Base-by-base conservation (phyloP, 64 coral and sea anemone genomes). In the Stylophora pistillata region DNA sequence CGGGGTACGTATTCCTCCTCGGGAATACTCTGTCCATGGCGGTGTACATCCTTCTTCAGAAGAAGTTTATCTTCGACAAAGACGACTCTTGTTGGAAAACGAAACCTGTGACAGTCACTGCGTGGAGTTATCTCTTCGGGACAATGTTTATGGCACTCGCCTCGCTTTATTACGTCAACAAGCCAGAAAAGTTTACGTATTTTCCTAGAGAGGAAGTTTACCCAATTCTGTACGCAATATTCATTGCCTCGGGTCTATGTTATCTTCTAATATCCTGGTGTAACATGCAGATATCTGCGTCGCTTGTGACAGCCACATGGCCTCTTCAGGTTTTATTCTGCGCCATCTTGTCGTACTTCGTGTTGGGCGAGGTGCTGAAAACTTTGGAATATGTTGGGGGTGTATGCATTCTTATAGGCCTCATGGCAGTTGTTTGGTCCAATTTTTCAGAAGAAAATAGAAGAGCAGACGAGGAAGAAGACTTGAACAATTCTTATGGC, bases 251-350 rank as follows among this genome's bases (percentile, higher is more conserved):
- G 1, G 33, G 86, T 13, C 32, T 95, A 1, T 95, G 94, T 69
- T 95, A 95, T 63, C 59, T 95, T 53, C 61, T 95, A 62, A 95
- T 95, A 25, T 89, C 94, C 17, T 95, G 94, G 94, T 92, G 94
- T 32, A 95, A 95, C 59, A 95, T 95, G 94, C 90, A 95, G 64
- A 89, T 95, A 30, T 95, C 86, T 33, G 89, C 94, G 11, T 91
- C 90, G 4, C 31, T 92, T 29, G 94, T 95, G n/a, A 95, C 94
- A 79, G 94, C 94, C 0, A 95, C 94, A 31, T 95, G 94, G 90
- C 94, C 94, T 52, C 55, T 95, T 13, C 94, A 95, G 73, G 94
- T 95, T 0, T 31, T 95, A 30, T 95, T 95, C 74, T 95, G 94
- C 85, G 94, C 86, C 18, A 23, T 95, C 26, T 77, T 95, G 62